Evolutionary conservation across 1,140 invertebrate genomes (phyloP).

Genomic region (Apocrypta bakeri): DNA sequence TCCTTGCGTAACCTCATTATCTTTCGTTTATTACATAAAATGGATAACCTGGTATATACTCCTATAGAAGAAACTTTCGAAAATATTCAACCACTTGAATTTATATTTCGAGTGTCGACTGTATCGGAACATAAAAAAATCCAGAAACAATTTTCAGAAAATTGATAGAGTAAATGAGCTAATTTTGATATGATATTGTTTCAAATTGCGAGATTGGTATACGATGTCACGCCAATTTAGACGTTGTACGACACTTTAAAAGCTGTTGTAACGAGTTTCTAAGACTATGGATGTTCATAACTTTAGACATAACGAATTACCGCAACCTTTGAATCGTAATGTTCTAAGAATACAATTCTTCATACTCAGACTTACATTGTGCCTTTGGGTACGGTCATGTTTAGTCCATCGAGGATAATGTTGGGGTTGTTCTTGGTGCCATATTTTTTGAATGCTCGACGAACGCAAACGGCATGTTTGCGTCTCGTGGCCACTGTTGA

Average conservation of each 20-base stretch:
- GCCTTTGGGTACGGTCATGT: conserved; percentile 93
- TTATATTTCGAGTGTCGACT: not conserved
- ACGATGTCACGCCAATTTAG: not conserved
- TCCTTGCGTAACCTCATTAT: not conserved
- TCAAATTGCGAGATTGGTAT: not conserved
- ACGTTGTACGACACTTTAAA: not conserved
- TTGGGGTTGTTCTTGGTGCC: conserved; percentile 89
- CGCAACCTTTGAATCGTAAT: no score
- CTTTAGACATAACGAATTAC: no score
- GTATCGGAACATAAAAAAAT: not conserved
- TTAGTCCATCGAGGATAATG: conserved; percentile 88
- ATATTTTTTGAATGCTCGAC: conserved; percentile 89
- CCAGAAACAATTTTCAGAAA: no score
- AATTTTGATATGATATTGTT: not conserved
- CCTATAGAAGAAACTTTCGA: not conserved
- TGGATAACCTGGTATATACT: not conserved
- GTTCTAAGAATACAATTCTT: not conserved
- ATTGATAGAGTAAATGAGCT: not conserved
- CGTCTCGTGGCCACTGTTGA: conserved; percentile 83
- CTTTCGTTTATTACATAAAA: not conserved
- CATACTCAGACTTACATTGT: conserved; percentile 84
- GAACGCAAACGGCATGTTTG: conserved; percentile 87
- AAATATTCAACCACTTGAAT: not conserved
- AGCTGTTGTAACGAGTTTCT: no score
- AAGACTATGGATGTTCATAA: no score